Percentiles rank a stretch among this genome's conserved stretches.
These are phyloP conservation scores for Andrena flavipes DNA, from an alignment of 2,888 invertebrate species.

Conservation along the genomic window DNA sequence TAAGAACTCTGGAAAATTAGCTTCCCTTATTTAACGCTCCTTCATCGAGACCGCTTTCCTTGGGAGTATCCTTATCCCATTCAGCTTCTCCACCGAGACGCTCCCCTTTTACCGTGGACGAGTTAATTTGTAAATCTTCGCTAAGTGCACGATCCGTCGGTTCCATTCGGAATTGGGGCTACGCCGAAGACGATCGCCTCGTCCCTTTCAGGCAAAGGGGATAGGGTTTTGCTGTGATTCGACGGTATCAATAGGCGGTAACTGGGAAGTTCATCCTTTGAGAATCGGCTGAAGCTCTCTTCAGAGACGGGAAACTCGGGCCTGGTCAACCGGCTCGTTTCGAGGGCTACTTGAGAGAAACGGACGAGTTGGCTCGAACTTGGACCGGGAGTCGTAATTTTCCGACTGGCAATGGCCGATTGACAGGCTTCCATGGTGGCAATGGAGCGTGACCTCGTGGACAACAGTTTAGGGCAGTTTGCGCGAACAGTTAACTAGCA, in stretches of 20 bases:
- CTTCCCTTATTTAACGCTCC: not conserved
- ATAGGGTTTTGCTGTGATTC: constrained; percentile 36
- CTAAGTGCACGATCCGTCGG: constrained; percentile 46
- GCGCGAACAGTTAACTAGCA: not conserved
- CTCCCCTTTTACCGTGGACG: not conserved
- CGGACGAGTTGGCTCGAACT: not conserved
- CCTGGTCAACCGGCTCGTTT: constrained; percentile 50
- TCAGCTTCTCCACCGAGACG: not conserved
- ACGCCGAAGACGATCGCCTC: constrained; percentile 36
- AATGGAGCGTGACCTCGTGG: constrained; percentile 3
- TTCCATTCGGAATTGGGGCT: constrained; percentile 19
- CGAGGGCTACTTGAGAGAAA: constrained; percentile 30
- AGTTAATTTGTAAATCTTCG: constrained; percentile 55
- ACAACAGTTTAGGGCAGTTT: not conserved
- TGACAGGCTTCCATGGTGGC: constrained; percentile 15
- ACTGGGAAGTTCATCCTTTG: constrained; percentile 52
- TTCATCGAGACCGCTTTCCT: not conserved
- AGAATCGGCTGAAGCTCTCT: not conserved
- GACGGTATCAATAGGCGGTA: constrained; percentile 52
- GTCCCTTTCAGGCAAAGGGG: constrained; percentile 20
- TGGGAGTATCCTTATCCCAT: constrained; percentile 1
- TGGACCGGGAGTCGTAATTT: not conserved
- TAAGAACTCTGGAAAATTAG: not conserved
- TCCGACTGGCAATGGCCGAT: constrained; percentile 7
- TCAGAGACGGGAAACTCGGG: constrained; percentile 17